Evolutionary conservation across 1,140 invertebrate species (phyloP).

Genomic region (Parapsyche elsis): DNA sequence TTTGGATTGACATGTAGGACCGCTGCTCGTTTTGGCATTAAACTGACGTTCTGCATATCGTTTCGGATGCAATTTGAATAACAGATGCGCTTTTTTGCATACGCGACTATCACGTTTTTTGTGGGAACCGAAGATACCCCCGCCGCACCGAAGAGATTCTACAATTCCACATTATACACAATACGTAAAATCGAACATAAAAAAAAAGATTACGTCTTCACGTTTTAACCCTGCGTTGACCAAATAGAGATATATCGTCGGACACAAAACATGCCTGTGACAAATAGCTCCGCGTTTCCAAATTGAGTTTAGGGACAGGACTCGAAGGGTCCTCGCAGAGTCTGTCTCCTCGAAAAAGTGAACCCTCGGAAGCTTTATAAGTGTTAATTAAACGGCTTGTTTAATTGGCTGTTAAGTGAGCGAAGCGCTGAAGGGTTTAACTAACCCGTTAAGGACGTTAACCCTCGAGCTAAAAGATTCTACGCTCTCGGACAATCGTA

Average conservation of each 20-base stretch:
- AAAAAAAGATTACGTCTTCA: background rate
- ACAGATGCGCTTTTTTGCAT: constrained; percentile 49
- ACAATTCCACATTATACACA: background rate
- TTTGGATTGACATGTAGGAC: constrained; percentile 50
- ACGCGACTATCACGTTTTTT: constrained; percentile 21
- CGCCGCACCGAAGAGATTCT: background rate
- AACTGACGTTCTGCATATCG: constrained; percentile 43
- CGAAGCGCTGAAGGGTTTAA: background rate
- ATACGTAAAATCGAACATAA: no score
- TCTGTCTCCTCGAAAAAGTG: background rate
- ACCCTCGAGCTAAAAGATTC: no score
- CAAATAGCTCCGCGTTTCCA: constrained; percentile 28
- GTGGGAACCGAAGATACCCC: background rate
- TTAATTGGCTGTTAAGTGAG: background rate
- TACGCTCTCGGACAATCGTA: no score
- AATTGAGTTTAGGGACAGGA: constrained; percentile 37
- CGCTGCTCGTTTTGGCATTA: constrained; percentile 42
- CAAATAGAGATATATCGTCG: constrained; percentile 40
- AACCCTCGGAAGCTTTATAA: background rate
- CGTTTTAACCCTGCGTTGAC: background rate
- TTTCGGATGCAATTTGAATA: constrained; percentile 49
- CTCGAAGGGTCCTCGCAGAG: background rate
- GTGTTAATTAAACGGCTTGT: constrained; percentile 14
- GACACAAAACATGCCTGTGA: constrained; percentile 36
- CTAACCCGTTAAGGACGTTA: background rate